phyloP scores from a whole-genome alignment of 2,113 vertebrate species.

The Upupa epops region DNA sequence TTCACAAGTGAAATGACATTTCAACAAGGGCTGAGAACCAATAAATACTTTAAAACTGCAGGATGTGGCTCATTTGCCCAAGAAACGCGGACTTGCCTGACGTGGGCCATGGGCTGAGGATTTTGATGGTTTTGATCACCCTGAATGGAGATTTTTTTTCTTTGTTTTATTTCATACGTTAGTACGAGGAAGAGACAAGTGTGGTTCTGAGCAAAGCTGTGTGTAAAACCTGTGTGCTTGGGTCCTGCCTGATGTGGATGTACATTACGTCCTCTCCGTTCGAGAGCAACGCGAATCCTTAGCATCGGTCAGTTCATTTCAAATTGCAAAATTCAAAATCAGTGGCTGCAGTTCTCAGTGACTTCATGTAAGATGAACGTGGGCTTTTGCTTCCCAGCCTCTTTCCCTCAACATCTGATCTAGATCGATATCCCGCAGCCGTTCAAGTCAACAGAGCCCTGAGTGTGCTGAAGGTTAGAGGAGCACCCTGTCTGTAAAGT shows the following conservation, averaged over 20 bases:
- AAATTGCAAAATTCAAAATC: neutral
- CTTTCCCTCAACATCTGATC: rapidly evolving
- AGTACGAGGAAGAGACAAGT: neutral
- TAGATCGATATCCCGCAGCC: neutral
- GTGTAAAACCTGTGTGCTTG: neutral
- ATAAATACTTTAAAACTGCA: neutral
- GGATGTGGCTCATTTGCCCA: neutral
- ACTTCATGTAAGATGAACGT: neutral
- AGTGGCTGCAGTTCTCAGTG: neutral
- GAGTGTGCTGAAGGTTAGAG: neutral
- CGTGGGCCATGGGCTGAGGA: neutral
- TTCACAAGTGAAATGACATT: neutral
- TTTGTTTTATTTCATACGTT: neutral
- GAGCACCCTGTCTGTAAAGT: neutral
- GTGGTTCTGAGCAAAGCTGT: neutral
- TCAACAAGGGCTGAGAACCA: neutral
- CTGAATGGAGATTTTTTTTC: rapidly evolving
- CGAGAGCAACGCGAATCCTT: neutral
- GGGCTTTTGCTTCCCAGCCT: neutral
- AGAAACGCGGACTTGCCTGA: neutral
- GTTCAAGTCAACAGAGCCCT: neutral
- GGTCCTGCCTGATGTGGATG: neutral
- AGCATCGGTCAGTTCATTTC: neutral
- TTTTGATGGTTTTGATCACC: neutral
- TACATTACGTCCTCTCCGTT: neutral